Percentiles rank a stretch among this genome's conserved stretches.
Conservation (phyloP, 2,888 invertebrate species). For the Formica aserva region DNA sequence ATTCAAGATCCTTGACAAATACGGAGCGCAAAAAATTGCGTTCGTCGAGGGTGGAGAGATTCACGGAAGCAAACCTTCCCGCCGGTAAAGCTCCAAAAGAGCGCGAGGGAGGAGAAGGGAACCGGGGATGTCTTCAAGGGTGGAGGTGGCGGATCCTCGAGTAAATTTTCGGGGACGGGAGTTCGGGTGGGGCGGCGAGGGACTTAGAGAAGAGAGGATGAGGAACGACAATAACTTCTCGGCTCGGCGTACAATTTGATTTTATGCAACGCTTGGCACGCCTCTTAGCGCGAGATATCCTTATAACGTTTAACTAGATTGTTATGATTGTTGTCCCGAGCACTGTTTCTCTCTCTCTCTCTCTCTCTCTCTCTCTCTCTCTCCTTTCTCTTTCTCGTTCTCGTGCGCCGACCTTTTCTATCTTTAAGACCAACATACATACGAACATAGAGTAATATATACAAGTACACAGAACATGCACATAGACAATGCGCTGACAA, state of each 20-base stretch:
- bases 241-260: constrained; percentile 85
- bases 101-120: constrained; percentile 43
- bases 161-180: constrained; percentile 75
- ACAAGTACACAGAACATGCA: constrained; percentile 30
- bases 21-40: constrained; percentile 57
- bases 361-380: constrained; percentile 41
- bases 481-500: constrained; percentile 60
- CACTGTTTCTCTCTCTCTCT: constrained; percentile 68
- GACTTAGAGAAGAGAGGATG: constrained; percentile 70
- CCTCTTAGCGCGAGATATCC: constrained; percentile 85
- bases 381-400: constrained; percentile 28
- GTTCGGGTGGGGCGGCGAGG: constrained; percentile 8
- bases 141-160: constrained; percentile 63
- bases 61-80: constrained; percentile 41
- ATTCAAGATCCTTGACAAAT: constrained; percentile 63
- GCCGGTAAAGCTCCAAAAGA: constrained; percentile 36
- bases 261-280: constrained; percentile 86
- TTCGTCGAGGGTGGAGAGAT: constrained; percentile 50
- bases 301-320: constrained; percentile 85
- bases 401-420: constrained; percentile 38
- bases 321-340: constrained; percentile 85
- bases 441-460: constrained; percentile 18
- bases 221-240: constrained; percentile 85
- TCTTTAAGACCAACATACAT: constrained; percentile 51
- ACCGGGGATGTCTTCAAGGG: constrained; percentile 39